Percentiles rank a stretch among this genome's conserved stretches.
These are phyloP conservation scores for Conus canariensis DNA, from an alignment of 2,888 invertebrate species.

Conservation along the genomic window DNA sequence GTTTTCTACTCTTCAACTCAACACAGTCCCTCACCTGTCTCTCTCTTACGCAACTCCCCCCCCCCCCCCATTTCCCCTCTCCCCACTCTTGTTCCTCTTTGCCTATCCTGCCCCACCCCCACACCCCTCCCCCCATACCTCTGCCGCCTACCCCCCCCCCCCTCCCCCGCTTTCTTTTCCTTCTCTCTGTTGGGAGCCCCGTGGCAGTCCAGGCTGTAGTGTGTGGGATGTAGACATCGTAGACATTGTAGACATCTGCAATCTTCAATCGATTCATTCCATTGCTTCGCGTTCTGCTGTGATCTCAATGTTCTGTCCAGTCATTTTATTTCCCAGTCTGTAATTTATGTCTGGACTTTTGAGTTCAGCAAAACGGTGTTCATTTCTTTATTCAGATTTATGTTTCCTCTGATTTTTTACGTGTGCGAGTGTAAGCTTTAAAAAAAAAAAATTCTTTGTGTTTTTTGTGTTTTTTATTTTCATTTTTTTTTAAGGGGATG, in stretches of 20 bases:
- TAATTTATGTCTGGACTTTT: neutral
- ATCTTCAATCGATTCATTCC: conserved; percentile 24
- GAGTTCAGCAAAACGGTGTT: neutral
- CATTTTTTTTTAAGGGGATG: neutral
- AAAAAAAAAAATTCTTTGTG: no score
- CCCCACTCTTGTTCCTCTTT: no score
- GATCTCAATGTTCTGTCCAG: conserved; percentile 31
- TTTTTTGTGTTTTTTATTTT: neutral
- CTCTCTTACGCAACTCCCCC: no score
- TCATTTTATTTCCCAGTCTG: neutral
- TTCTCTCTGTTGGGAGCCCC: neutral
- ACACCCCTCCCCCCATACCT: no score
- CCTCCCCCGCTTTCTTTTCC: neutral
- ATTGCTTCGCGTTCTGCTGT: conserved; percentile 34
- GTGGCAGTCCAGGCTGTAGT: neutral
- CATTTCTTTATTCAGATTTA: neutral
- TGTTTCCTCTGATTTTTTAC: neutral
- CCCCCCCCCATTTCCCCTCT: no score
- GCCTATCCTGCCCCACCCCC: no score
- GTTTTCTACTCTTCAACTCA: no score
- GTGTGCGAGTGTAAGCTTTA: neutral
- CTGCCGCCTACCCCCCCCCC: neutral
- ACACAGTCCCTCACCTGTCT: no score
- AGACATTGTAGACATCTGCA: no score
- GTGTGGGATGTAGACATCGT: neutral